Evolutionary conservation across 2,113 vertebrate genomes (phyloP).

Genomic region (Hipposideros armiger): DNA sequence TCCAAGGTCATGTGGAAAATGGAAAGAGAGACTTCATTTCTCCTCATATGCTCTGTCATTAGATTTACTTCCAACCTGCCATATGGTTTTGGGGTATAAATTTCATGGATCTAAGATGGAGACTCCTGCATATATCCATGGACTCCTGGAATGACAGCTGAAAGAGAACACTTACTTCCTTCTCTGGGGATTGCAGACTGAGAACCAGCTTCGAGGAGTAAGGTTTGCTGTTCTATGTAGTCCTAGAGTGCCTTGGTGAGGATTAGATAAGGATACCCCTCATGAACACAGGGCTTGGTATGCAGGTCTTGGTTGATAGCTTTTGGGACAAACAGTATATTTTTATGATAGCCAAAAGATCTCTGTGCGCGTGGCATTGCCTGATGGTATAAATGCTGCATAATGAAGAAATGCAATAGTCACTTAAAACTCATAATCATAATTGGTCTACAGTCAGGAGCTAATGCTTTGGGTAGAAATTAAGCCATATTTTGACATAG

Average conservation of each 20-base stretch:
- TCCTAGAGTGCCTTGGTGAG: neutral
- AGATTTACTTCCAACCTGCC: constrained; percentile 42
- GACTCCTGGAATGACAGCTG: neutral
- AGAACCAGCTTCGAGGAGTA: neutral
- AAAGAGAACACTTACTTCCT: neutral
- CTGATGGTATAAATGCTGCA: neutral
- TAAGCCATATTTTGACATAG: neutral
- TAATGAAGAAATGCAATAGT: neutral
- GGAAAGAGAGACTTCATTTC: constrained; percentile 33
- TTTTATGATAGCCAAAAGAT: constrained; percentile 8
- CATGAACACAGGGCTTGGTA: neutral
- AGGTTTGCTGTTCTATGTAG: neutral
- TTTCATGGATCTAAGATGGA: constrained; percentile 22
- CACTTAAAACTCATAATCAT: neutral
- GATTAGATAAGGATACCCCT: neutral
- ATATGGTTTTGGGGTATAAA: neutral
- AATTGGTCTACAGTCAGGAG: neutral
- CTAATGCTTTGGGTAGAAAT: constrained; percentile 24
- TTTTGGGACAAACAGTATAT: neutral
- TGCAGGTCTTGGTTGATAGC: neutral
- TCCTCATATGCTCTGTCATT: neutral
- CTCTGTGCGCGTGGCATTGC: neutral
- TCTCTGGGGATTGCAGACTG: neutral
- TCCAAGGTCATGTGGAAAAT: constrained; percentile 55
- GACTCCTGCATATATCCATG: neutral